These are phyloP conservation scores for Prionace glauca DNA, from an alignment of 2,797 vertebrate genomes.

Conservation along the genomic window DNA sequence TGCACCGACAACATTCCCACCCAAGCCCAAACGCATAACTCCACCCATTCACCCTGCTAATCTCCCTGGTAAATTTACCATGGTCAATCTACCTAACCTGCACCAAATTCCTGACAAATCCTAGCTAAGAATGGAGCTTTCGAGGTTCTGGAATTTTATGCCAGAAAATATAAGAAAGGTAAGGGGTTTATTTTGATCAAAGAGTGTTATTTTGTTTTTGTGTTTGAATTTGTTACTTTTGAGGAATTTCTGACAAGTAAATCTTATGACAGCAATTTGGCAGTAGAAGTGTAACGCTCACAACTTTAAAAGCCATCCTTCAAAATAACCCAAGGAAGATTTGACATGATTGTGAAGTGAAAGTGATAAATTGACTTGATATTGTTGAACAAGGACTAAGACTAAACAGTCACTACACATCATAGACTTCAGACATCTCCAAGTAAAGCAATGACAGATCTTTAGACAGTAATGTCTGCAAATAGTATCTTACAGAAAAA, in stretches of 20 bases:
- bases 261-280: background rate
- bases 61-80: too few relatives aligned
- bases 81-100: too few relatives aligned
- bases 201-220: background rate
- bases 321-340: constrained; percentile 17
- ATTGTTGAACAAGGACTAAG: background rate
- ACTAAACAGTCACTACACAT: background rate
- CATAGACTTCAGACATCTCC: background rate
- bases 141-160: background rate
- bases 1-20: too few relatives aligned
- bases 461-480: background rate
- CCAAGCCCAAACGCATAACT: too few relatives aligned
- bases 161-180: background rate
- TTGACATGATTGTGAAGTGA: background rate
- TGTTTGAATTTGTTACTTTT: background rate
- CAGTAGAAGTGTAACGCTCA: background rate
- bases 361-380: background rate
- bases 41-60: too few relatives aligned
- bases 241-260: background rate
- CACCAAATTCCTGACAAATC: background rate
- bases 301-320: background rate
- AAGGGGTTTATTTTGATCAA: background rate
- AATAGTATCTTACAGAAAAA: background rate
- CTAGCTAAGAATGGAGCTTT: background rate
- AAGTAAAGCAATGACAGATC: background rate